Evolutionary conservation across 2,888 invertebrate genomes (phyloP).

Genomic region (Holacanthella duospinosa): DNA sequence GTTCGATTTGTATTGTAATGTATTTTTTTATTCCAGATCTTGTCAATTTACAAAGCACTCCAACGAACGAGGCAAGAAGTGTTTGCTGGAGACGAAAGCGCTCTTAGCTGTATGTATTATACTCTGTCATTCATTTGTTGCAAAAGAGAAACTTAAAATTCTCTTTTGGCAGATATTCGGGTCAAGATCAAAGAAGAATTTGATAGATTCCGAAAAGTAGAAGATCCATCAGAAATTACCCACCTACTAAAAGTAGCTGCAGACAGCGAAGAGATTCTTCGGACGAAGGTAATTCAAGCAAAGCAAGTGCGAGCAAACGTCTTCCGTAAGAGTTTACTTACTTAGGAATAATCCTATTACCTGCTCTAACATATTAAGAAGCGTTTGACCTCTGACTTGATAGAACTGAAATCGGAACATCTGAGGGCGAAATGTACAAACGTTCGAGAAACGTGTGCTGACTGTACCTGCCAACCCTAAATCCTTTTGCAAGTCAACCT

Average conservation of each 20-base stretch:
- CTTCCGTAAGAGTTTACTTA: slow-evolving; percentile 26
- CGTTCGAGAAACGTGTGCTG: slow-evolving; percentile 30
- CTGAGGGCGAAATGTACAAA: slow-evolving; percentile 25
- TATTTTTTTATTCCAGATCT: slow-evolving; percentile 19
- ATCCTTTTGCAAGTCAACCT: too few species aligned
- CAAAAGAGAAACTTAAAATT: too few species aligned
- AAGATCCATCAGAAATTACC: slow-evolving; percentile 51
- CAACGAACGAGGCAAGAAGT: slow-evolving; percentile 28
- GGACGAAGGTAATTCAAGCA: slow-evolving; percentile 31
- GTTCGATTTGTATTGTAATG: too few species aligned
- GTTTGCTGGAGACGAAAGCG: slow-evolving; percentile 24
- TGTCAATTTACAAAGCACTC: slow-evolving; percentile 29
- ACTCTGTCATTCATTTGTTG: too few species aligned
- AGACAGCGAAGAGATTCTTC: slow-evolving; percentile 30
- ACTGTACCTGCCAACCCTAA: slow-evolving; percentile 24
- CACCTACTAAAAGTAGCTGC: slow-evolving; percentile 27
- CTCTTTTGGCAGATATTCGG: slow-evolving; percentile 47
- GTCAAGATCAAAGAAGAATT: slow-evolving; percentile 66
- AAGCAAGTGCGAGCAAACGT: slow-evolving; percentile 25
- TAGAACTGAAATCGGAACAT: slow-evolving; percentile 27
- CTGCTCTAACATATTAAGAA: not conserved
- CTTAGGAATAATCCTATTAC: too few species aligned
- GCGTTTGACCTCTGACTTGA: not conserved
- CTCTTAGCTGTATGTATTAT: slow-evolving; percentile 25
- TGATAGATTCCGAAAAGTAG: slow-evolving; percentile 54